Conservation (phyloP, 2,888 invertebrate genomes). For the Epinotia nisella region DNA sequence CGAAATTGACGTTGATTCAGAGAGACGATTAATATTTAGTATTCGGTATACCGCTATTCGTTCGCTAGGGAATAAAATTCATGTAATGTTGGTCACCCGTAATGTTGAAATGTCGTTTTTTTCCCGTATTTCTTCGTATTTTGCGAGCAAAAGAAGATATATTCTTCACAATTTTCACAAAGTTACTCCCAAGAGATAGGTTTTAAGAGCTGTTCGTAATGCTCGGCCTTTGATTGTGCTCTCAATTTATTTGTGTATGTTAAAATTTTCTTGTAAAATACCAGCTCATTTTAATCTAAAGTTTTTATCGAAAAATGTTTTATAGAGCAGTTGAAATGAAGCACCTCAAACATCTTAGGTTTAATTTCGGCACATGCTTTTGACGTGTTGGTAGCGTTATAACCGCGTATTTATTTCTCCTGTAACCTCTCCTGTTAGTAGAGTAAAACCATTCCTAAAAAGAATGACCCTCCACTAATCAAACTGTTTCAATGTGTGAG, state of each 20-base stretch:
- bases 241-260: constrained; percentile 15
- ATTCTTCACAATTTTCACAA: no score
- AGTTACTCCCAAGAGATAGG: constrained; percentile 24
- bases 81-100: constrained; percentile 20
- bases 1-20: constrained; percentile 29
- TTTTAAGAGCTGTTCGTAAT: constrained; percentile 33
- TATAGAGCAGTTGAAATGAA: no score
- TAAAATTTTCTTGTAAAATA: neutral
- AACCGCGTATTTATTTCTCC: no score
- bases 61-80: constrained; percentile 31
- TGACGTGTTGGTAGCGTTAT: no score
- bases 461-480: no score
- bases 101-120: constrained; percentile 29
- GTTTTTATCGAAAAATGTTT: no score
- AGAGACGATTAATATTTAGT: constrained; percentile 24
- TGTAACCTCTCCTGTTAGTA: no score
- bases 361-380: no score
- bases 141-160: constrained; percentile 26
- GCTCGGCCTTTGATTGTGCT: constrained; percentile 23
- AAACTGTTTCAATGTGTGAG: no score
- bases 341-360: no score
- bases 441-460: no score
- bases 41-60: constrained; percentile 17
- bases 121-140: constrained; percentile 14
- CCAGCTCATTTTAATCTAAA: neutral